phyloP scores from a whole-genome alignment of 2,113 vertebrate genomes.

The Phoenicopterus ruber region DNA sequence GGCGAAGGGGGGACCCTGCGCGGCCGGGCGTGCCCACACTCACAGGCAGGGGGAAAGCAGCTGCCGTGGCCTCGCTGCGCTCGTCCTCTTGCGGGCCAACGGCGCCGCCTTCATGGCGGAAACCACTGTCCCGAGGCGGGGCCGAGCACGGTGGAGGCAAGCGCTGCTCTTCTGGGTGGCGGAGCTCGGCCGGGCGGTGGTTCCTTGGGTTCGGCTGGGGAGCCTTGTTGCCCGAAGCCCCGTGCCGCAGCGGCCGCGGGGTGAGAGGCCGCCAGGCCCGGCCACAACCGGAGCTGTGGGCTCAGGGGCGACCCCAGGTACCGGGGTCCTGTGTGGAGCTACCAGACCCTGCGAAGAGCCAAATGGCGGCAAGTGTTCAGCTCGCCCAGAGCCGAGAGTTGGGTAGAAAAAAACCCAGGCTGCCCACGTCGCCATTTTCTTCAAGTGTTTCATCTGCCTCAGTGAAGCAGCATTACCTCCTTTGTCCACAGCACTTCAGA shows the following conservation, averaged over 20 bases:
- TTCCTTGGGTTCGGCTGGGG: not conserved
- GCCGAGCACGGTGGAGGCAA: no score
- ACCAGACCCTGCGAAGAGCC: rapidly evolving
- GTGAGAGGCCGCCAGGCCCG: rapidly evolving
- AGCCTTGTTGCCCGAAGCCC: not conserved
- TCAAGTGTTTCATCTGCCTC: no score
- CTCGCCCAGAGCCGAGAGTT: rapidly evolving
- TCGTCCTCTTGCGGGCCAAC: rapidly evolving
- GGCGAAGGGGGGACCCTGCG: rapidly evolving
- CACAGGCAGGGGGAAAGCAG: rapidly evolving
- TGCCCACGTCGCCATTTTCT: rapidly evolving
- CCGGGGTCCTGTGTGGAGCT: rapidly evolving
- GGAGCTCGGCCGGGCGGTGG: not conserved
- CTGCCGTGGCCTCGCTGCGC: rapidly evolving
- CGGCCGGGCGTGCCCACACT: rapidly evolving
- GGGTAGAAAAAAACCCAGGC: rapidly evolving
- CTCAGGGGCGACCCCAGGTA: rapidly evolving
- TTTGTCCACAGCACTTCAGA: no score
- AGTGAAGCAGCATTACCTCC: rapidly evolving
- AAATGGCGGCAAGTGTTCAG: not conserved
- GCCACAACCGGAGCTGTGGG: rapidly evolving
- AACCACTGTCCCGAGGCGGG: not conserved
- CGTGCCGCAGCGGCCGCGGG: rapidly evolving
- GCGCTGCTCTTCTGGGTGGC: no score
- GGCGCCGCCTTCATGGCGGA: no score